Evolutionary conservation across 2,797 vertebrate species (phyloP), one percentile per base, ranked within the genome.

Genomic region (Mus spretus): DNA sequence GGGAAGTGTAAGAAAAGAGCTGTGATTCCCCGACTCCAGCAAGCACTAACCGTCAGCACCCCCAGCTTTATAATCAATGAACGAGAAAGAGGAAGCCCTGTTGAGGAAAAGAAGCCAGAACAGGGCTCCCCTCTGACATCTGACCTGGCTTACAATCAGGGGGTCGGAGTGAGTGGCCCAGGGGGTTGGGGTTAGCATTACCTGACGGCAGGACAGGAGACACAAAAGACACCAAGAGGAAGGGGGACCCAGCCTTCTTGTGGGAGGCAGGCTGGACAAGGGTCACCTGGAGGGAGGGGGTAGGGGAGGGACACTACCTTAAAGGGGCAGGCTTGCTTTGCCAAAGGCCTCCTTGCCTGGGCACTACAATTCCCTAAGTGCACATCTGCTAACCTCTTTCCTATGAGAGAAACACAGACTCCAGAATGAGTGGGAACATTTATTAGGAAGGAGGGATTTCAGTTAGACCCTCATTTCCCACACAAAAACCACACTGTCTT

Each of bases 261-360:
- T 44, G 78, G 77, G 72, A 92, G 80, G 86, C 89, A 65, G 93
- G 57, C 55, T 55, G 96, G 89, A 59, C 98, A 98, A 98, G 98
- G 98, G 97, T 98, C 98, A 98, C 89, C 70, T 37, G 93, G 9
- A 93, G 96, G 94, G 94, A 97, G 92, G 37, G 50, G 59, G 67
- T 5, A 44, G 95, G 97, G 98, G 97, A 97, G 97, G 98, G 95
- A 75, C 97, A 95, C 89, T 91, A 57, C 81, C 98, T 98, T 98
- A 98, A 98, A 98, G 98, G 95, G 97, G 94, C 96, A 98, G 98
- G 84, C 83, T 88, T 96, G 80, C 80, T 94, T 96, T 81, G 89
- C 82, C 57, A 22, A n/a, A 78, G 86, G 72, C 79, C 63, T 80
- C 83, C 83, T 90, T 82, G 55, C 72, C 22, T 34, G 79, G 26